A percentile compares a stretch with the other conserved stretches of the same genome.
These are phyloP conservation scores for Ctenodactylus gundi DNA, from an alignment of 2,113 vertebrate species.

Conservation along the genomic window DNA sequence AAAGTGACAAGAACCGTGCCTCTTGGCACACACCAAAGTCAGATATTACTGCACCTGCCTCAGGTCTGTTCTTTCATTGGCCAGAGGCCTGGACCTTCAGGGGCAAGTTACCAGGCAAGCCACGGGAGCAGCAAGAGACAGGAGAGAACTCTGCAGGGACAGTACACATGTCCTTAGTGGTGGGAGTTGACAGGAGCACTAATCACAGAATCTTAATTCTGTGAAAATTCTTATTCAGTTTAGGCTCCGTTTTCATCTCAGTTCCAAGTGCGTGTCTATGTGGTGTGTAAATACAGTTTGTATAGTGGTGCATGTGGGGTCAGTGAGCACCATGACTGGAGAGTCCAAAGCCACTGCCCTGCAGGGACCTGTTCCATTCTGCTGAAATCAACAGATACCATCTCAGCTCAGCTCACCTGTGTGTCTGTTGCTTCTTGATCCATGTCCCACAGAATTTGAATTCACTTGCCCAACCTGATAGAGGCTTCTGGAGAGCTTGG, in stretches of 20 bases:
- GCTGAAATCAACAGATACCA: not conserved
- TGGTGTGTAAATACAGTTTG: not conserved
- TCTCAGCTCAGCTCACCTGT: not conserved
- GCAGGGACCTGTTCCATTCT: not conserved
- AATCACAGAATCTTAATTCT: not conserved
- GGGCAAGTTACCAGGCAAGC: too few species aligned
- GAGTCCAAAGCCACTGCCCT: not conserved
- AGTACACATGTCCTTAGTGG: not conserved
- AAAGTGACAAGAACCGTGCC: not conserved
- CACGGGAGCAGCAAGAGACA: too few species aligned
- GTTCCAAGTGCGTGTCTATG: not conserved
- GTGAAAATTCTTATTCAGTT: too few species aligned
- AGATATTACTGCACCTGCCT: fast-evolving
- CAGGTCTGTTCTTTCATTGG: not conserved
- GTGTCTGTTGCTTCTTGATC: not conserved
- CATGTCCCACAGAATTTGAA: not conserved
- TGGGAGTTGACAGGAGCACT: not conserved
- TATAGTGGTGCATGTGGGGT: not conserved
- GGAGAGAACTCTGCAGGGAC: not conserved
- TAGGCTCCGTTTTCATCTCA: not conserved
- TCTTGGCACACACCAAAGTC: fast-evolving
- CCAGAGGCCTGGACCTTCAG: not conserved
- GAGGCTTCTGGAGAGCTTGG: not conserved
- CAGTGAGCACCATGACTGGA: not conserved
- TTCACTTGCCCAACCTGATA: not conserved